Percentiles rank a stretch among this genome's conserved stretches.
phyloP scores from a whole-genome alignment of 2,113 vertebrate genomes.

The Oryzias javanicus region DNA sequence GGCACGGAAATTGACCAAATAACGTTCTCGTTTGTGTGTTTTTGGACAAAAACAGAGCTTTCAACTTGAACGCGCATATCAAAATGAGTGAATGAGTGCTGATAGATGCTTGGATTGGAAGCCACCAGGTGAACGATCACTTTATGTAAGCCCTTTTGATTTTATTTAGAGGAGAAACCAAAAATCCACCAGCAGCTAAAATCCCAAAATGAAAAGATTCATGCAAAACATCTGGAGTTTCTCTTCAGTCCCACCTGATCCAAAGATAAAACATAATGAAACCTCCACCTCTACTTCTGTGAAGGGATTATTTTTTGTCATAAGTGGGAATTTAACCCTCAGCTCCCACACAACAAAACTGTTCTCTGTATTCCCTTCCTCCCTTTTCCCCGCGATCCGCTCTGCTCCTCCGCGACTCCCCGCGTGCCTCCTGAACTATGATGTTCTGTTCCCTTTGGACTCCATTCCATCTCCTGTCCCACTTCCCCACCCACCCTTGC shows the following conservation, averaged over 20 bases:
- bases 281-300: constrained; percentile 13
- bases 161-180: constrained; percentile 27
- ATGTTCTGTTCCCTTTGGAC: constrained; percentile 51
- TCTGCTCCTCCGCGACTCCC: constrained; percentile 22
- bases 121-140: too few relatives aligned
- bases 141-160: background rate
- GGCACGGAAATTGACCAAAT: too few relatives aligned
- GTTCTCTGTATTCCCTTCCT: constrained; percentile 14
- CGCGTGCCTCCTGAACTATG: constrained; percentile 41
- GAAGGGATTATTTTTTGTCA: constrained; percentile 17
- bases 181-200: background rate
- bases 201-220: too few relatives aligned
- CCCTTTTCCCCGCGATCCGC: constrained; percentile 7
- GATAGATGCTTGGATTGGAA: too few relatives aligned
- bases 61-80: too few relatives aligned
- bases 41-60: too few relatives aligned
- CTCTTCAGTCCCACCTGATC: background rate
- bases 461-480: constrained; percentile 51
- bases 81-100: too few relatives aligned
- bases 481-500: constrained; percentile 51
- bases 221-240: background rate
- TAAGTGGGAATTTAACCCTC: constrained; percentile 26
- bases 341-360: constrained; percentile 31
- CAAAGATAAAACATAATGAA: constrained; percentile 23
- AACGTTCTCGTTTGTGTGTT: too few relatives aligned